phyloP scores from a whole-genome alignment of 2,797 vertebrate species.

The Coregonus ussuriensis region DNA sequence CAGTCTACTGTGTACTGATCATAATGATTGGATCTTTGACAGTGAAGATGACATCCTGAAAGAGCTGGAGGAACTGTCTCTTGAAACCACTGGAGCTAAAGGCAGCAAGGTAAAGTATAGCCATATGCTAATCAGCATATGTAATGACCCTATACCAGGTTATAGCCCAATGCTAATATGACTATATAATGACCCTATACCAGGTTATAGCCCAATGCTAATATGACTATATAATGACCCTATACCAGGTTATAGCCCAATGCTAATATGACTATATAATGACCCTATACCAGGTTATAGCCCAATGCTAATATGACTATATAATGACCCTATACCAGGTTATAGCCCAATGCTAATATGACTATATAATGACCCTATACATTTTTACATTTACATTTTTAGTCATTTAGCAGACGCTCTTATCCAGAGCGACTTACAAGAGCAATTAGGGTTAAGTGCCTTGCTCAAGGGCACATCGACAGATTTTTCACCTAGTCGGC shows the following conservation, averaged over 20 bases:
- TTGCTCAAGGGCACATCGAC: no score
- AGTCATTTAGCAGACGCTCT: no score
- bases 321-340: not conserved
- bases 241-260: not conserved
- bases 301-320: not conserved
- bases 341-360: no score
- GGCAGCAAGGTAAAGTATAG: constrained; percentile 67
- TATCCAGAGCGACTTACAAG: no score
- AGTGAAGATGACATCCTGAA: constrained; percentile 97
- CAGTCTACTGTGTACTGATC: not conserved
- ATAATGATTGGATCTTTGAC: constrained; percentile 26
- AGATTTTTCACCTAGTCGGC: no score
- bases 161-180: not conserved
- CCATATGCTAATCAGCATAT: not conserved
- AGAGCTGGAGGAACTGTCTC: constrained; percentile 90
- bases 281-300: not conserved
- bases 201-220: not conserved
- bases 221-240: not conserved
- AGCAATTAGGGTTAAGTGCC: no score
- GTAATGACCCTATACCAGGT: not conserved
- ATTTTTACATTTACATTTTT: no score
- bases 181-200: not conserved
- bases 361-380: no score
- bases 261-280: not conserved
- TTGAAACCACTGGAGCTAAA: constrained; percentile 85